Conservation (phyloP, 2,113 vertebrate species). For the Calidris pygmaea region DNA sequence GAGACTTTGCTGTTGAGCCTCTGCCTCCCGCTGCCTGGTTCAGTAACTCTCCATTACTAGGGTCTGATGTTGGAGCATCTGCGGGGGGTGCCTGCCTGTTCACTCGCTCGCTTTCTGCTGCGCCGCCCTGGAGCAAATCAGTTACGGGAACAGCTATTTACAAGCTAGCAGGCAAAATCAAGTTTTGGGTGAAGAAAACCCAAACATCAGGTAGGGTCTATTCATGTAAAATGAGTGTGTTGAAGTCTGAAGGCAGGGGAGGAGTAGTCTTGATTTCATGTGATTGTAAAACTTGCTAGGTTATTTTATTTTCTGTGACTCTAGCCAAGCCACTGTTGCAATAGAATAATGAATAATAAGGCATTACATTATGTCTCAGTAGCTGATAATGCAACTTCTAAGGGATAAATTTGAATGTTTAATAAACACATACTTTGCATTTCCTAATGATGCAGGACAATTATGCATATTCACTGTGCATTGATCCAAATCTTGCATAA, state of each 20-base stretch:
- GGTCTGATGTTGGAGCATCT: constrained; percentile 3
- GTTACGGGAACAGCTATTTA: constrained; percentile 62
- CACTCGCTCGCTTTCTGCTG: not conserved
- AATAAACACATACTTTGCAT: not conserved
- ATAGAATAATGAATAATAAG: not conserved
- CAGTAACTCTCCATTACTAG: not conserved
- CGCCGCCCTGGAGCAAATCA: not conserved
- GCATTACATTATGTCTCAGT: not conserved
- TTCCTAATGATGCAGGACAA: not conserved
- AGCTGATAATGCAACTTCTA: not conserved
- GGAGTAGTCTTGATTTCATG: not conserved
- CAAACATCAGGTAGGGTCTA: constrained; percentile 49
- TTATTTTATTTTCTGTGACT: not conserved
- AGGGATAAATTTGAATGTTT: not conserved
- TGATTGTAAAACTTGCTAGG: not conserved
- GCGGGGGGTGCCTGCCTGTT: not conserved
- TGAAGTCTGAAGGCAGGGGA: not conserved
- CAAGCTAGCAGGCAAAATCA: constrained; percentile 62
- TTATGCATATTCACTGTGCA: not conserved
- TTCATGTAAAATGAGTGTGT: not conserved
- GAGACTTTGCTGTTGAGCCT: not conserved
- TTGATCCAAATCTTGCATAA: not conserved
- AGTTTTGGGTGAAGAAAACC: constrained; percentile 61
- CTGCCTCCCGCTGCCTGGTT: not conserved
- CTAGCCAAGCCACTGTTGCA: not conserved